These are phyloP conservation scores for Calyptomena viridis DNA, from an alignment of 2,113 vertebrate genomes.

Conservation along the genomic window DNA sequence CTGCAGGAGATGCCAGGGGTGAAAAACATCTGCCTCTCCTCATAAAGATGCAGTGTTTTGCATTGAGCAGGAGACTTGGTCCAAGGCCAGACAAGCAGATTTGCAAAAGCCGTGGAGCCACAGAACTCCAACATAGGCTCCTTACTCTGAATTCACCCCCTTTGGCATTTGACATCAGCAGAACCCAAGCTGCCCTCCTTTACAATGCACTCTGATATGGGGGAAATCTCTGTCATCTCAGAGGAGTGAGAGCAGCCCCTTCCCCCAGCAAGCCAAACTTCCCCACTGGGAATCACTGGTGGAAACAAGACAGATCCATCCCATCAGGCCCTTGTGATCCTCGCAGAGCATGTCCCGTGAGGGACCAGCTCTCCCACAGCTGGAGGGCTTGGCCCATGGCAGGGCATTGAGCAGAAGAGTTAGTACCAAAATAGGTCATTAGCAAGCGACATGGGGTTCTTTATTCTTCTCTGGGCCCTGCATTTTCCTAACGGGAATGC, in stretches of 20 bases:
- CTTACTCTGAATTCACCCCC: background rate
- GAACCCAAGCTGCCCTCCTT: background rate
- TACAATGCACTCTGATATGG: background rate
- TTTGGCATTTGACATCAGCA: background rate
- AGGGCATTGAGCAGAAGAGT: background rate
- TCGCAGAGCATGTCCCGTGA: accelerated
- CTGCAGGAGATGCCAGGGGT: background rate
- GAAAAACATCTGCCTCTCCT: background rate
- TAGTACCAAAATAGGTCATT: slow-evolving; percentile 26
- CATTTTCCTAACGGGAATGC: slow-evolving; percentile 11
- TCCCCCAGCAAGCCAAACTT: background rate
- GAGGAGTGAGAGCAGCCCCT: background rate
- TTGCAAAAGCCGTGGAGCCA: background rate
- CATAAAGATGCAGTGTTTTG: background rate
- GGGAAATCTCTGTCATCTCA: background rate
- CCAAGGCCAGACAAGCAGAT: background rate
- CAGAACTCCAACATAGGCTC: accelerated
- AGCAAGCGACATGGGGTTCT: background rate
- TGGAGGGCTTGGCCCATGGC: background rate
- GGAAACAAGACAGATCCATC: accelerated
- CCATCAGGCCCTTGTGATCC: background rate
- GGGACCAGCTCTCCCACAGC: background rate
- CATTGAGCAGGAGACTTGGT: background rate
- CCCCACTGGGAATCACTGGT: background rate
- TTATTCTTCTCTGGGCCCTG: slow-evolving; percentile 19